Percentiles rank a stretch among this genome's conserved stretches.
phyloP scores from a whole-genome alignment of 2,113 vertebrate species.

The Caranx ignobilis region DNA sequence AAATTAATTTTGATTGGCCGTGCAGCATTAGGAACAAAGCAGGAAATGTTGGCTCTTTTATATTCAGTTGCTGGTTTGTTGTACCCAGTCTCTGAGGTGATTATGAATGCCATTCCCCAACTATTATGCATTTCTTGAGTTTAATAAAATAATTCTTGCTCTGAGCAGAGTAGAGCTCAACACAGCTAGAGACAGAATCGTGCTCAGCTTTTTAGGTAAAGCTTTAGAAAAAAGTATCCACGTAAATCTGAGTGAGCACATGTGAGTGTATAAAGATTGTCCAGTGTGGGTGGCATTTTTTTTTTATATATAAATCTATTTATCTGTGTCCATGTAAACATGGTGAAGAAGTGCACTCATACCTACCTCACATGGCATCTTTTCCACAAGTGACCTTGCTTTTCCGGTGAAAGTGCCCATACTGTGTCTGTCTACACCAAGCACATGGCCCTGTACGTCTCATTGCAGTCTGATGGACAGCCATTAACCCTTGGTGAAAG shows the following conservation, averaged over 20 bases:
- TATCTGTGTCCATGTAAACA: slow-evolving; percentile 29
- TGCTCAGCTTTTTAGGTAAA: slow-evolving; percentile 38
- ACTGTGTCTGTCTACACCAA: slow-evolving; percentile 35
- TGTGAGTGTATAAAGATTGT: slow-evolving; percentile 6
- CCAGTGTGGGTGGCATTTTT: slow-evolving; percentile 10
- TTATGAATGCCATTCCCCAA: slow-evolving; percentile 77
- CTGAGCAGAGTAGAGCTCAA: slow-evolving; percentile 26
- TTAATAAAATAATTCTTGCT: slow-evolving; percentile 73
- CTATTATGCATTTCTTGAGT: slow-evolving; percentile 76
- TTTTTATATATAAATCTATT: not conserved
- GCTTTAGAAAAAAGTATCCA: slow-evolving; percentile 2
- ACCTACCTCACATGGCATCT: slow-evolving; percentile 3
- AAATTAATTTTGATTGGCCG: slow-evolving; percentile 87
- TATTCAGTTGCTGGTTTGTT: slow-evolving; percentile 81
- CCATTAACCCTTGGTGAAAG: slow-evolving; percentile 80
- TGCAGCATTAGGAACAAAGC: slow-evolving; percentile 82
- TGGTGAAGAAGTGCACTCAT: not conserved
- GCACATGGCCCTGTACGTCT: slow-evolving; percentile 38
- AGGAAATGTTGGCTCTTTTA: slow-evolving; percentile 76
- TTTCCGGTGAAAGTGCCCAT: slow-evolving; percentile 50
- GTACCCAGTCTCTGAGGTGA: slow-evolving; percentile 78
- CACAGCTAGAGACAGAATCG: not conserved
- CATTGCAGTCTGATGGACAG: slow-evolving; percentile 77
- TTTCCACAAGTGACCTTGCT: slow-evolving; percentile 64
- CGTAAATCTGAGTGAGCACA: slow-evolving; percentile 3